Evolutionary conservation across 1,140 invertebrate species (phyloP).

Genomic region (Brevipalpus yothersi): DNA sequence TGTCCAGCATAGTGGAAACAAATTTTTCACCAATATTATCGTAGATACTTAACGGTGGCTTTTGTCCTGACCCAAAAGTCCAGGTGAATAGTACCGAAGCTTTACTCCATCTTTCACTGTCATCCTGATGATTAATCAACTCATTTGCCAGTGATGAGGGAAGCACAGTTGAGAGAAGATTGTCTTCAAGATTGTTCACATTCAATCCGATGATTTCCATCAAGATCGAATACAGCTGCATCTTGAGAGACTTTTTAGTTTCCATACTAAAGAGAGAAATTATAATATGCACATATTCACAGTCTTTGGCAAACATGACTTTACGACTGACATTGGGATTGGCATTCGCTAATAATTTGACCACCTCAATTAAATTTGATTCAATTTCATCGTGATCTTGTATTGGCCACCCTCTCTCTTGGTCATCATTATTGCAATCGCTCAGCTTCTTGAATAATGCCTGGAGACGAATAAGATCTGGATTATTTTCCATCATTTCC

Average conservation of each 20-base stretch:
- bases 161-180: slow-evolving; percentile 56
- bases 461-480: slow-evolving; percentile 49
- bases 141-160: slow-evolving; percentile 57
- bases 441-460: slow-evolving; percentile 52
- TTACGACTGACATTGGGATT: slow-evolving; percentile 18
- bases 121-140: slow-evolving; percentile 33
- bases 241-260: slow-evolving; percentile 8
- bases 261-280: slow-evolving; percentile 15
- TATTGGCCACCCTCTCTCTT: slow-evolving; percentile 73
- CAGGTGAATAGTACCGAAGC: slow-evolving; percentile 52
- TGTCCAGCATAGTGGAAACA: slow-evolving; percentile 44
- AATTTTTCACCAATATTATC: slow-evolving; percentile 45
- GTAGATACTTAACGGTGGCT: slow-evolving; percentile 19
- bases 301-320: slow-evolving; percentile 17
- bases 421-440: slow-evolving; percentile 68
- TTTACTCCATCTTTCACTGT: slow-evolving; percentile 39
- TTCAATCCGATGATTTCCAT: slow-evolving; percentile 4
- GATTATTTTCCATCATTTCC: slow-evolving; percentile 22
- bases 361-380: slow-evolving; percentile 51
- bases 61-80: slow-evolving; percentile 60
- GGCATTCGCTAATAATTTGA: slow-evolving; percentile 52
- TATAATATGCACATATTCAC: slow-evolving; percentile 18
- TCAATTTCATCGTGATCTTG: slow-evolving; percentile 66
- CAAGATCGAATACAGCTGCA: slow-evolving; percentile 6
- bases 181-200: slow-evolving; percentile 28